phyloP scores from a whole-genome alignment of 2,113 vertebrate species.

The Struthidea cinerea region DNA sequence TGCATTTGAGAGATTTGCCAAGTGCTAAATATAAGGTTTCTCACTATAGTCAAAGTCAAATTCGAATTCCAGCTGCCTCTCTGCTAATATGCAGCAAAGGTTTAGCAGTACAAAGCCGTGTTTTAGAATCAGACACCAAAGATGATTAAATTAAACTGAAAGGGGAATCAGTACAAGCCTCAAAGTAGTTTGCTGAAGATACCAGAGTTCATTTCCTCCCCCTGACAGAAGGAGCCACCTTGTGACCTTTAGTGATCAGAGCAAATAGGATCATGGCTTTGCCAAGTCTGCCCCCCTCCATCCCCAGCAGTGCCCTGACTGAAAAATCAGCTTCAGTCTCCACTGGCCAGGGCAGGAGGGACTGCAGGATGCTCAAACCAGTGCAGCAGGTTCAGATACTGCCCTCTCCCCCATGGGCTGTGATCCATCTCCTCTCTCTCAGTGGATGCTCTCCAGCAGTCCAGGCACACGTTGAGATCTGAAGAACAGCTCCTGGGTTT shows the following conservation, averaged over 20 bases:
- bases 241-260: not conserved
- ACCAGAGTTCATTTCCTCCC: not conserved
- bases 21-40: constrained; percentile 22
- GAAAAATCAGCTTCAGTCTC: not conserved
- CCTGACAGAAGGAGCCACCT: not conserved
- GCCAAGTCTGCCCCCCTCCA: not conserved
- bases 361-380: not conserved
- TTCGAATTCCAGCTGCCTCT: constrained; percentile 42
- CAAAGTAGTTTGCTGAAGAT: constrained; percentile 23
- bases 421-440: not conserved
- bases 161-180: not conserved
- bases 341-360: fast-evolving
- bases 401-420: fast-evolving
- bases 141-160: constrained; percentile 37
- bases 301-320: not conserved
- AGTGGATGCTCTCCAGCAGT: not conserved
- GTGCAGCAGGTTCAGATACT: not conserved
- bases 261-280: not conserved
- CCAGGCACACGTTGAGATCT: not conserved
- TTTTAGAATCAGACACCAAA: constrained; percentile 1
- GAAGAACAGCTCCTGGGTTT: not conserved
- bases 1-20: constrained; percentile 25
- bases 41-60: not conserved
- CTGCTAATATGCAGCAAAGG: constrained; percentile 1
- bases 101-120: not conserved